phyloP scores from a whole-genome alignment of 37 sponge, comb jelly and placozoan species.

The Theonella swinhoei region DNA sequence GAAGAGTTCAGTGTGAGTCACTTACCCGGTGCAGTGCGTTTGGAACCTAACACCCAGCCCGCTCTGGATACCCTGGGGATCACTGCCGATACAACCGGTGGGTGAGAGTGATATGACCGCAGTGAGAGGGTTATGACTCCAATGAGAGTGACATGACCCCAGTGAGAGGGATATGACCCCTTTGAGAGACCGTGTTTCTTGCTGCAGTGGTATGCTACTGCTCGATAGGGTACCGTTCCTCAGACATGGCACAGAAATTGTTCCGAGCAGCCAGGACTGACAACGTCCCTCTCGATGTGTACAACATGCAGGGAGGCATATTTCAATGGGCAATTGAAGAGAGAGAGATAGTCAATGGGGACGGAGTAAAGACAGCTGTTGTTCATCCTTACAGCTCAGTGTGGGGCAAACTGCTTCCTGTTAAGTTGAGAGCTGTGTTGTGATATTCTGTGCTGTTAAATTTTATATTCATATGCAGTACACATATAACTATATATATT shows the following conservation, averaged over 20 bases:
- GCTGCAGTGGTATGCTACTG: constrained; percentile 85
- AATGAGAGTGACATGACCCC: neutral
- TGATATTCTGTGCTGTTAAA: neutral
- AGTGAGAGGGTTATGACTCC: neutral
- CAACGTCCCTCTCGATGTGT: constrained; percentile 15
- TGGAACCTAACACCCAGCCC: constrained; percentile 52
- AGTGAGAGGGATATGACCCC: neutral
- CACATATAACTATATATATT: too few species aligned
- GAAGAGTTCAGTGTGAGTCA: constrained; percentile 80
- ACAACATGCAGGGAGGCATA: constrained; percentile 84
- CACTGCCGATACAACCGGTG: constrained; percentile 8
- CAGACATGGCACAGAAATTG: constrained; percentile 52
- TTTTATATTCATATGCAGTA: neutral
- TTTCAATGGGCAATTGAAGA: constrained; percentile 87
- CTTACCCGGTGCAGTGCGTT: constrained; percentile 58
- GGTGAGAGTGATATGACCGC: neutral
- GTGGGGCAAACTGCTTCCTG: constrained; percentile 77
- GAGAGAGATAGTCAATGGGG: constrained; percentile 40
- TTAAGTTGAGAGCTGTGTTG: constrained; percentile 31
- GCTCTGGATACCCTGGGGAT: constrained; percentile 1
- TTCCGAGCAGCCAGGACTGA: neutral
- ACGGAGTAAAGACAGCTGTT: constrained; percentile 6
- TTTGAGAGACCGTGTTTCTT: neutral
- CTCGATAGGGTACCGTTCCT: constrained; percentile 87
- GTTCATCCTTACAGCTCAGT: constrained; percentile 80